phyloP scores from a whole-genome alignment of 2,888 invertebrate genomes.

The Asteroscopus sphinx region DNA sequence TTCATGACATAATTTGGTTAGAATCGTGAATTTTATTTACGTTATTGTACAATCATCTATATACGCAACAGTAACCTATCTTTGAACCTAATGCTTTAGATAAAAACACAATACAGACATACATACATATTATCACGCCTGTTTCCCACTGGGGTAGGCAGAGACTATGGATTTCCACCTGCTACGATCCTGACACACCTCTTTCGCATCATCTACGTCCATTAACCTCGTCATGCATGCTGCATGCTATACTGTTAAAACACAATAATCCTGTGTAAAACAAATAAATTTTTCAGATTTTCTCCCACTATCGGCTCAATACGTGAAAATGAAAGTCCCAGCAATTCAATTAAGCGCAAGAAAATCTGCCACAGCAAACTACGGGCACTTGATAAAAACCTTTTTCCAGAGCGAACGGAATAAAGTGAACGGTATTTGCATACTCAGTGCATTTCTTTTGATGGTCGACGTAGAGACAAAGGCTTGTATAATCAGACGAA shows the following conservation, averaged over 20 bases:
- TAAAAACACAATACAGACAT: neutral
- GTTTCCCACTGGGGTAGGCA: too few species aligned
- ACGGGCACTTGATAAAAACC: slow-evolving; percentile 35
- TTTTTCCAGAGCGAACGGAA: slow-evolving; percentile 19
- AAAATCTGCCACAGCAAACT: slow-evolving; percentile 24
- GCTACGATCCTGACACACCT: too few species aligned
- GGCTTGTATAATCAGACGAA: slow-evolving; percentile 33
- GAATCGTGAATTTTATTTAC: neutral
- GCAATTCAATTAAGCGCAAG: slow-evolving; percentile 23
- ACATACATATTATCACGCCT: too few species aligned
- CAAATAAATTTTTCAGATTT: slow-evolving; percentile 5
- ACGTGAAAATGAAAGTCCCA: slow-evolving; percentile 22
- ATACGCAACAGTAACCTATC: neutral
- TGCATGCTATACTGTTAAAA: too few species aligned
- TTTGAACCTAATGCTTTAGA: neutral
- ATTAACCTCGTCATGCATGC: too few species aligned
- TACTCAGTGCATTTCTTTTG: slow-evolving; percentile 43
- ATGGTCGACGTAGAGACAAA: slow-evolving; percentile 21
- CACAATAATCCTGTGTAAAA: neutral
- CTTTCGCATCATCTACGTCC: neutral
- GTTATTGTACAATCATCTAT: slow-evolving; percentile 3
- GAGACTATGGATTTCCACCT: too few species aligned
- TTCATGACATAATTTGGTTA: neutral
- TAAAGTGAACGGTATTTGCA: slow-evolving; percentile 43
- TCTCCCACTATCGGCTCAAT: slow-evolving; percentile 19